Base-by-base conservation (phyloP, 2,888 invertebrate species). In the Ernsta delagoae region DNA sequence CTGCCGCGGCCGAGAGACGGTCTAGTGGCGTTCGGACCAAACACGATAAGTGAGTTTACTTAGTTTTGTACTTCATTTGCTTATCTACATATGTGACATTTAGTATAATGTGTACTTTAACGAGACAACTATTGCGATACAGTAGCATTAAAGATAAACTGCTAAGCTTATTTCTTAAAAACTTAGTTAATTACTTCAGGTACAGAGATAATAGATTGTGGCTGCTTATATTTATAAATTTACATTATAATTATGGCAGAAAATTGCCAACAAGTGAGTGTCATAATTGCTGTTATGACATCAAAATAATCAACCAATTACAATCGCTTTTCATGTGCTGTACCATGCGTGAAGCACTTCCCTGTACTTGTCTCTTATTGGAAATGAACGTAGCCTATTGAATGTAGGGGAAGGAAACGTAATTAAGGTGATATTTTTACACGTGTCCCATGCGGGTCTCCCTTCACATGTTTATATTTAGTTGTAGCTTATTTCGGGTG, bases 1-100 rank as follows among this genome's bases (percentile, higher is more conserved):
- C 96, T 65, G 95, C 96, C 75, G 94, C 93, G 70, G 82, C 87
- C 71, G 92, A 92, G 79, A 85, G 91, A 73, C 87, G 91, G 73
- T 76, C 80, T 78, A 86, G 81, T 79, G 83, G 80, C 70, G 77
- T 79, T 70, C 84, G 87, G 73, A 81, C 78, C 73, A 92, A 91
- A 79, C 89, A 88, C 80, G 90, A 92, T 79, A 92, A 93, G 91
- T 90, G 80, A 89, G 92, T 76, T 68, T 62, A 70, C 36, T n/a
- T 36, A 36, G 36, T 6, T 50, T 31, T 59, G 53, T 45, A 56
- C 45, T 43, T 50, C 65, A 48, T 67, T 61, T 53, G 53, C 43
- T 54, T 60, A 54, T 54, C 43, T 53, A n/a, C n/a, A n/a, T n/a
- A 6, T 66, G 54, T 60, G 54, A 34, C 43, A 45, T 67, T 66